Evolutionary conservation across 2,888 invertebrate species (phyloP).

Genomic region (Melanotus villosus): DNA sequence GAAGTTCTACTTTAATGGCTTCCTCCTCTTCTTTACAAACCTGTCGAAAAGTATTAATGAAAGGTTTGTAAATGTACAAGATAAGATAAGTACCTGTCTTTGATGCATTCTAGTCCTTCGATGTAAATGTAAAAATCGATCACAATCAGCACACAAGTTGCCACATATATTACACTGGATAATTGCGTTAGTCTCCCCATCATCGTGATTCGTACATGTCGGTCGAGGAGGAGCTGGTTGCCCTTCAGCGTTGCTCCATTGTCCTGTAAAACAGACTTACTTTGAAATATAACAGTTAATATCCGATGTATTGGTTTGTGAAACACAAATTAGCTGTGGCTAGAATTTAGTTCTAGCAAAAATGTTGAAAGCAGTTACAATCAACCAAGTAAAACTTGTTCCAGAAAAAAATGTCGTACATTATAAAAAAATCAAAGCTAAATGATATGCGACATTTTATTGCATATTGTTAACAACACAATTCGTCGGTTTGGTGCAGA

Average conservation of each 20-base stretch:
- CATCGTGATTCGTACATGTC: slow-evolving; percentile 96
- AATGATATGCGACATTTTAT: no score
- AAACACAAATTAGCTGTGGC: no score
- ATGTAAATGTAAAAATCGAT: slow-evolving; percentile 94
- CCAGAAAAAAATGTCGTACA: no score
- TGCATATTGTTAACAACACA: no score
- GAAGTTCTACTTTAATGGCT: slow-evolving; percentile 96
- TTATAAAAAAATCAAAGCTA: no score
- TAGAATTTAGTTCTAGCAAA: no score
- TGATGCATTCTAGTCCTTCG: slow-evolving; percentile 88
- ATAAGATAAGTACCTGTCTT: slow-evolving; percentile 75
- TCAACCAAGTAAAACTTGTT: no score
- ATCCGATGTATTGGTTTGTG: no score
- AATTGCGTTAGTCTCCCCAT: slow-evolving; percentile 92
- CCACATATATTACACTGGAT: slow-evolving; percentile 94
- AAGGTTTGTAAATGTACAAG: neutral
- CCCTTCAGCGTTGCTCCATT: slow-evolving; percentile 80
- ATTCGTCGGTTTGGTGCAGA: no score
- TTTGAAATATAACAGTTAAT: no score
- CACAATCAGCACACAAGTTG: slow-evolving; percentile 95
- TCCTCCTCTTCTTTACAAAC: slow-evolving; percentile 97
- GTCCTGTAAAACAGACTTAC: slow-evolving; percentile 71
- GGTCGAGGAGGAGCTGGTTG: slow-evolving; percentile 77
- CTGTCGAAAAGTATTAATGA: slow-evolving; percentile 62
- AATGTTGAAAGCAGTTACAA: no score